A percentile compares a stretch with the other conserved stretches of the same genome.
These are phyloP conservation scores for Gephyroberyx darwinii DNA, from an alignment of 2,797 vertebrate genomes.

Conservation along the genomic window DNA sequence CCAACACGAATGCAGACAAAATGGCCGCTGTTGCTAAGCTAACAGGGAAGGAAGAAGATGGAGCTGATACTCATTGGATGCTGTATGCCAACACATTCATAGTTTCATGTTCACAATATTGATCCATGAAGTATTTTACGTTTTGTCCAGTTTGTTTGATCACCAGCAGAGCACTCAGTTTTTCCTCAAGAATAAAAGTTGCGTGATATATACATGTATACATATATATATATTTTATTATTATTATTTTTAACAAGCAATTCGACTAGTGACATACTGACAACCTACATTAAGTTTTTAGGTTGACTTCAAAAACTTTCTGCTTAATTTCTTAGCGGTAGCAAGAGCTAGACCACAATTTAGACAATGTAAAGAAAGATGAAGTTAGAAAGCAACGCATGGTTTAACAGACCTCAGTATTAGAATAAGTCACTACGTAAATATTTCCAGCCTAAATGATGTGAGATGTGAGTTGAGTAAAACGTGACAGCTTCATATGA, in stretches of 20 bases:
- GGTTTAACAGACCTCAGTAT: constrained; percentile 32
- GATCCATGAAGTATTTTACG: not conserved
- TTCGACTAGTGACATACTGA: constrained; percentile 25
- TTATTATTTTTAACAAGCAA: not conserved
- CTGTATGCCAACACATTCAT: constrained; percentile 28
- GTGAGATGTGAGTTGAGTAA: constrained; percentile 69
- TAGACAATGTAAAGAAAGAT: constrained; percentile 2
- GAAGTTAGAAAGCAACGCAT: constrained; percentile 37
- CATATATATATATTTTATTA: too few species aligned
- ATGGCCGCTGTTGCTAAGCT: constrained; percentile 82
- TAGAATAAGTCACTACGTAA: constrained; percentile 55
- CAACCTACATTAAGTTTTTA: constrained; percentile 18
- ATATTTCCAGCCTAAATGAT: constrained; percentile 64
- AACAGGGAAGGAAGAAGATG: constrained; percentile 69
- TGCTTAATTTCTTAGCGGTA: not conserved
- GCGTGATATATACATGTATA: constrained; percentile 26
- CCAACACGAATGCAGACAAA: constrained; percentile 77
- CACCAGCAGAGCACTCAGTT: constrained; percentile 22
- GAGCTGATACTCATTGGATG: constrained; percentile 62
- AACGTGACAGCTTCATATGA: constrained; percentile 78
- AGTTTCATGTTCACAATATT: constrained; percentile 20
- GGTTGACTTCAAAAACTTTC: constrained; percentile 21
- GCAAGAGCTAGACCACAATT: constrained; percentile 22
- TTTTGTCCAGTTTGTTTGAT: constrained; percentile 4
- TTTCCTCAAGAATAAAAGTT: not conserved